These are phyloP conservation scores for Telenomus remus DNA, from an alignment of 1,140 invertebrate species.

Conservation along the genomic window DNA sequence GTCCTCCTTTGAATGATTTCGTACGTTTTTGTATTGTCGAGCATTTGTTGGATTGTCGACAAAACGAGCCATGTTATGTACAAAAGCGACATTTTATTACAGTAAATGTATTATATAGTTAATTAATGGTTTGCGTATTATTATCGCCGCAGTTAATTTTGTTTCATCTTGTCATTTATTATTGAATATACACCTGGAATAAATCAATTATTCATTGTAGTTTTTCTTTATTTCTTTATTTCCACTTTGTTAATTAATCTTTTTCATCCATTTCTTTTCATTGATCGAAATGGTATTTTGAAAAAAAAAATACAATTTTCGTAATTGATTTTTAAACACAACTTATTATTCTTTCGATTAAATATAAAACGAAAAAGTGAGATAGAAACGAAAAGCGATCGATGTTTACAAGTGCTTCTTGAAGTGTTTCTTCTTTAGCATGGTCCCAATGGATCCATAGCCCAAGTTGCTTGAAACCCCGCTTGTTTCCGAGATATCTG, in stretches of 20 bases:
- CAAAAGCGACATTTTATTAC: slow-evolving; percentile 12
- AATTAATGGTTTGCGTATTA: slow-evolving; percentile 8
- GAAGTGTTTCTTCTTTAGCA: slow-evolving; percentile 12
- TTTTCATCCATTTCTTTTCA: not conserved
- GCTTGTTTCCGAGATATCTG: not conserved
- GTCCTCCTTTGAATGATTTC: slow-evolving; percentile 18
- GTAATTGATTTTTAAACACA: not conserved
- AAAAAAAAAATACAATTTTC: not conserved
- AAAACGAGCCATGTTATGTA: slow-evolving; percentile 34
- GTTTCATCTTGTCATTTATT: slow-evolving; percentile 3
- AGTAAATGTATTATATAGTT: slow-evolving; percentile 45
- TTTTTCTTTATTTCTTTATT: not conserved
- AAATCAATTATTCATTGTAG: slow-evolving; percentile 5
- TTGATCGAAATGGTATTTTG: too few species aligned
- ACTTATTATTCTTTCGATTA: too few species aligned
- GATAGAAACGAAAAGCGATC: not conserved
- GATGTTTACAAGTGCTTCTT: not conserved
- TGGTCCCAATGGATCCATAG: not conserved
- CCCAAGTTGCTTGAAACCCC: slow-evolving; percentile 8
- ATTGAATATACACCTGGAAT: not conserved
- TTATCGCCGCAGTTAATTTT: slow-evolving; percentile 6
- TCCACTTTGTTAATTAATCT: not conserved
- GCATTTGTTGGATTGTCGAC: slow-evolving; percentile 11
- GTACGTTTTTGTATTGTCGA: slow-evolving; percentile 18
- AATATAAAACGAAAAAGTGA: too few species aligned